Base-by-base conservation (phyloP, 1,140 invertebrate genomes). In the Lordiphosa mommai region DNA sequence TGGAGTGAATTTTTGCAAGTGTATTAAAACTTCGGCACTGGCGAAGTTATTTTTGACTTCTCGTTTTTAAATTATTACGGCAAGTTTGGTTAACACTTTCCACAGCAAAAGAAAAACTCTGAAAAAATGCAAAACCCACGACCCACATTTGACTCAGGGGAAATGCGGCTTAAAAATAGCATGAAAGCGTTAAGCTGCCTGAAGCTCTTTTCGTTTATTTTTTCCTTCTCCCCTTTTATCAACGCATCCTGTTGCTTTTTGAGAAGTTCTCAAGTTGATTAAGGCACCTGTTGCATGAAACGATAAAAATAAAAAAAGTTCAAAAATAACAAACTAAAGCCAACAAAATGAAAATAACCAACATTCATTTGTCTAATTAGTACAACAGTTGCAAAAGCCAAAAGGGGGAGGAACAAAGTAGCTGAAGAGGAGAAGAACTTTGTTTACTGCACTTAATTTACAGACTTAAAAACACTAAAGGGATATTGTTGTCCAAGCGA, bases 381-480 rank as follows among this genome's bases (percentile, higher is more conserved):
- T 20, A 10, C 3, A 40, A n/a, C 9, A 40, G 37, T 20, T 2
- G 5, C 23, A 6, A 40, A 40, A 20, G 37, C 4, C 4, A 40
- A 12, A 4, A 43, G 7, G 20, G 8, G n/a, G 13, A 13, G 5
- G n/a, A 20, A 6, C 8, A 4, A 3, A 38, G 14, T 6, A 38
- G 13, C 9, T 3, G 13, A 36, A 14, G 8, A 3, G 20, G 16
- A 20, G 12, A 20, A 17, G 32, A 0, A 12, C n/a, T 29, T 8
- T 43, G 40, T 10, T 20, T 12, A 43, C n/a, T 43, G 23, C 20
- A 27, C 17, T 43, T 23, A 43, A 43, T 43, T 43, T 43, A 20
- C 17, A 29, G 40, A 27, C 40, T 43, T 43, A 43, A 43, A 43
- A 43, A 29, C 23, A 7, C 40, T 29, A 43, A 43, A 43, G 27